Evolutionary conservation across 92 coral and sea anemone genomes (phyloP).

Genomic region (Zoanthus gigantus): DNA sequence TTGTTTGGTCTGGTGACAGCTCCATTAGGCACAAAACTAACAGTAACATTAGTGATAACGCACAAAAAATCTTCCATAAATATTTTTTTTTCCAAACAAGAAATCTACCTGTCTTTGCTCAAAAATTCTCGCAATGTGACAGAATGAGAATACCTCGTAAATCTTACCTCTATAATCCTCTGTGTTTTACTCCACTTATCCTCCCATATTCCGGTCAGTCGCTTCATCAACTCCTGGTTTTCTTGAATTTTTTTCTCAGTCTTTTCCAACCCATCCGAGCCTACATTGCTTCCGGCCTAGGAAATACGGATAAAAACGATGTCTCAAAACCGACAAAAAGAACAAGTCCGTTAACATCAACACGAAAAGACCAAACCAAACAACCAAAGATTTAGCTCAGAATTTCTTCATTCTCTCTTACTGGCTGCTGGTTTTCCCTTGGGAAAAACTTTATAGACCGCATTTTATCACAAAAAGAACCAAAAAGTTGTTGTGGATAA

Average conservation of each 20-base stretch:
- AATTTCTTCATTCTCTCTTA: slow-evolving; percentile 1
- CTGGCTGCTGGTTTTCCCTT: slow-evolving; percentile 13
- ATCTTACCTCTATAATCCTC: slow-evolving; percentile 90
- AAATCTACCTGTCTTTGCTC: slow-evolving; percentile 14
- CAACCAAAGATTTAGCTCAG: not conserved
- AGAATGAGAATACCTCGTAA: too few species aligned
- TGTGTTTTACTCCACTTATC: slow-evolving; percentile 98
- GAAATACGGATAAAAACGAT: slow-evolving; percentile 22
- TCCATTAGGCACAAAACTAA: not conserved
- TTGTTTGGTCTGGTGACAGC: not conserved
- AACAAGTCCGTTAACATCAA: not conserved
- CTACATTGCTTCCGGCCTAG: slow-evolving; percentile 62
- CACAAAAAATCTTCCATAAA: not conserved
- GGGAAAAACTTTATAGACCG: not conserved
- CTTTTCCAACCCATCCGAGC: slow-evolving; percentile 65
- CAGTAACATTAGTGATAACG: not conserved
- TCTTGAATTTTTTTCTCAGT: slow-evolving; percentile 94
- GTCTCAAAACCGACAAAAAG: not conserved
- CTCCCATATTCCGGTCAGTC: slow-evolving; percentile 99
- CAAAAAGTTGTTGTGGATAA: slow-evolving; percentile 44
- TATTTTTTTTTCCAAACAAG: slow-evolving; percentile 11
- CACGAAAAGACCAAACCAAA: not conserved
- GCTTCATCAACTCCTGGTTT: slow-evolving; percentile 91
- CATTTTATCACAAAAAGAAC: slow-evolving; percentile 30
- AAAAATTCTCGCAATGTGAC: not conserved